These are phyloP conservation scores for Apodemia duryi DNA, from an alignment of 2,888 invertebrate species.

Conservation along the genomic window DNA sequence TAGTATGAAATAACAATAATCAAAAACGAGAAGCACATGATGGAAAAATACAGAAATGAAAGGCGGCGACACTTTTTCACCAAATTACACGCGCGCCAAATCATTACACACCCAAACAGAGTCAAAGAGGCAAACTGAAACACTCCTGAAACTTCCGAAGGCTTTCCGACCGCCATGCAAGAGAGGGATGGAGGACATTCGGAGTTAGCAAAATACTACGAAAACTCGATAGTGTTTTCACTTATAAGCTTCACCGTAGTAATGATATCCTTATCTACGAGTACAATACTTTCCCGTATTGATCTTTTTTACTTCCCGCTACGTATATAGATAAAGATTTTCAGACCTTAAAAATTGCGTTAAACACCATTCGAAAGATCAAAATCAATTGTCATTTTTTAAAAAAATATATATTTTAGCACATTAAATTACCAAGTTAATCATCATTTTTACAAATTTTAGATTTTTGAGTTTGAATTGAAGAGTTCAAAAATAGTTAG, in stretches of 20 bases:
- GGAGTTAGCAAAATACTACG: conserved; percentile 39
- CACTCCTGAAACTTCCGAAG: conserved; percentile 71
- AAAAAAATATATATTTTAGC: too few relatives aligned
- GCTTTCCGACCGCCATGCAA: conserved; percentile 51
- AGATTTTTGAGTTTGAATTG: too few relatives aligned
- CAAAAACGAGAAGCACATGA: conserved; percentile 48
- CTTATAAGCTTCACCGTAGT: not conserved
- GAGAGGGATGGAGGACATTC: conserved; percentile 48
- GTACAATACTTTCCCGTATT: too few relatives aligned
- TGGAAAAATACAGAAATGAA: conserved; percentile 45
- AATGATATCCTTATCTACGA: too few relatives aligned
- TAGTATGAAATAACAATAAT: conserved; percentile 48
- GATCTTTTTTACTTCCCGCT: too few relatives aligned
- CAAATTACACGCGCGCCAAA: conserved; percentile 71
- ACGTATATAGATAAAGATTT: too few relatives aligned
- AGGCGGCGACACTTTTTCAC: conserved; percentile 67
- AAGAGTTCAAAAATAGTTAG: too few relatives aligned
- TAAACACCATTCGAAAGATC: too few relatives aligned
- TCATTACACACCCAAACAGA: conserved; percentile 77
- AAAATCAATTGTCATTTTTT: too few relatives aligned
- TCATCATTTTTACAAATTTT: too few relatives aligned
- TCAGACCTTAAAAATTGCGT: too few relatives aligned
- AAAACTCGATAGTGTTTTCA: conserved; percentile 39
- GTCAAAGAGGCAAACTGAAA: conserved; percentile 77
- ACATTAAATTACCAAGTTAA: too few relatives aligned